Evolutionary conservation across 2,797 vertebrate genomes (phyloP), one percentile per base, ranked within the genome.

Genomic region (Eremophila alpestris): DNA sequence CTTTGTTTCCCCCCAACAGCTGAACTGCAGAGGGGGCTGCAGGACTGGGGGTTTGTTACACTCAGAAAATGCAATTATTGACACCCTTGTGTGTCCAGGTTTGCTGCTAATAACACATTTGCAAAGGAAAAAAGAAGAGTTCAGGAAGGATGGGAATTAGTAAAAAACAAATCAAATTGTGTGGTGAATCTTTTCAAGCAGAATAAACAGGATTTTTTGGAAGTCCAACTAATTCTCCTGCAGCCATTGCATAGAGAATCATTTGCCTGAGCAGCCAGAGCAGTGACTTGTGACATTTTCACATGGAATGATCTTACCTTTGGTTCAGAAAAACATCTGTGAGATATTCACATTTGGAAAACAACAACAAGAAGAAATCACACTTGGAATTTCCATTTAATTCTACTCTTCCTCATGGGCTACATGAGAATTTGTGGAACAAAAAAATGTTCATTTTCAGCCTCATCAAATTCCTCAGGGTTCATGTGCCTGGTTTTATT

Each of bases 401-500:
- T 62, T 70, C 5, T n/a, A 0, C 17, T 34, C 21, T 34, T 30
- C 16, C 27, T 63, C 1, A 0, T 13, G 30, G 36, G n/a, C 16
- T 13, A 11, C 41, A 41, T 1, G 14, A 38, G 14, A 38, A 24
- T 45, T 9, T 26, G 13, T 55, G 48, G 48, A 59, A 62, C 13
- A 9, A 36, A 62, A 58, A 38, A 38, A 1, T 30, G 15, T 46
- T 46, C 0, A 4, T 75, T 93, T 86, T n/a, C 34, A 81, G 15
- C 36, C 34, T 76, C 4, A 0, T 26, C 9, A 22, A 56, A 80
- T 60, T 43, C 52, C 32, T 65, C 26, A 24, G 32, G 34, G 32
- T 26, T 29, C 5, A 1, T 11, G 26, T 32, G n/a, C 0, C 0
- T 10, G 4, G 7, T 7, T n/a, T 30, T 36, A 8, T 27, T 36